Evolutionary conservation across 2,888 invertebrate species (phyloP).

Genomic region (Psococerastis gibbosa): DNA sequence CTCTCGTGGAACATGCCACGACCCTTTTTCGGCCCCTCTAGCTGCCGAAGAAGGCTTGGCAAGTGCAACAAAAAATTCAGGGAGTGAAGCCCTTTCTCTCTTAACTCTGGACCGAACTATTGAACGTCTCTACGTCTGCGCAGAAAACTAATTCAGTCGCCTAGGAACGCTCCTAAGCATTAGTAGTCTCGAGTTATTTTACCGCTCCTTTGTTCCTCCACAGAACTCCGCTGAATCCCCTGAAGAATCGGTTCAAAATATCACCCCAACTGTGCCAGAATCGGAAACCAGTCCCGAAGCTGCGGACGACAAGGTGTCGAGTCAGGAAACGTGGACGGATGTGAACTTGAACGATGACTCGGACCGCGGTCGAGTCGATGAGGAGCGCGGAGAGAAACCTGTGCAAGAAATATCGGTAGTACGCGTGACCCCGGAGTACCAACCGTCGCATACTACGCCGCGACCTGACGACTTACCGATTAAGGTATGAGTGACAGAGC

Average conservation of each 20-base stretch:
- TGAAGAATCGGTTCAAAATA: background rate
- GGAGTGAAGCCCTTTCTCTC: too few species aligned
- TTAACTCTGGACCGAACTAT: too few species aligned
- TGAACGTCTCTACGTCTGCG: too few species aligned
- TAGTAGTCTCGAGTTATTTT: too few species aligned
- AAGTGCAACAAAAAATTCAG: too few species aligned
- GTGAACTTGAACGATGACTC: slow-evolving; percentile 63
- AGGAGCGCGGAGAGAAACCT: slow-evolving; percentile 46
- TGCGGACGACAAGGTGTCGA: slow-evolving; percentile 20
- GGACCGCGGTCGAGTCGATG: slow-evolving; percentile 26
- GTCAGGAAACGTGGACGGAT: slow-evolving; percentile 84
- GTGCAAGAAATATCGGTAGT: slow-evolving; percentile 54
- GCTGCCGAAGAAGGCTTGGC: too few species aligned
- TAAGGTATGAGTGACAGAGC: slow-evolving; percentile 25
- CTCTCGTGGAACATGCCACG: too few species aligned
- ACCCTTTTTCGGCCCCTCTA: too few species aligned
- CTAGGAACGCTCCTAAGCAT: too few species aligned
- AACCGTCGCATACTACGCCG: slow-evolving; percentile 30
- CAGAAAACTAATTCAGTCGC: too few species aligned
- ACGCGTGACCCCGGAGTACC: slow-evolving; percentile 36
- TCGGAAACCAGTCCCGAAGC: background rate
- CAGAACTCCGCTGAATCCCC: background rate
- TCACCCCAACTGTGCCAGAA: background rate
- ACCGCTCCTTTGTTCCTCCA: too few species aligned
- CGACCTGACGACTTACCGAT: slow-evolving; percentile 52